phyloP scores from a whole-genome alignment of 2,113 vertebrate species.

The Neolamprologus toae region DNA sequence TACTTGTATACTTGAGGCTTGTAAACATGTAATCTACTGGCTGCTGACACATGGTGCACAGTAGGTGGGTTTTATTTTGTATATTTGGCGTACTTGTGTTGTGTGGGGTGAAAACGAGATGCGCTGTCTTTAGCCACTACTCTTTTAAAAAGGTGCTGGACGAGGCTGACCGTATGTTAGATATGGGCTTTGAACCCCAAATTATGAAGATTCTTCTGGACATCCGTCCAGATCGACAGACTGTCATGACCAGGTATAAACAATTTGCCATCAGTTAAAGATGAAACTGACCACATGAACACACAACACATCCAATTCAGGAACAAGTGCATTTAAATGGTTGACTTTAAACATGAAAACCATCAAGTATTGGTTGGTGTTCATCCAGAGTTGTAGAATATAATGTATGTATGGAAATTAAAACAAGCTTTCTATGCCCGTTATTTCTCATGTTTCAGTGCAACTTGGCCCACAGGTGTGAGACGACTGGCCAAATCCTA shows the following conservation, averaged over 20 bases:
- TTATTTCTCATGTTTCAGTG: slow-evolving; percentile 64
- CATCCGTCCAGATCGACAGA: slow-evolving; percentile 90
- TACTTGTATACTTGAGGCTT: background rate
- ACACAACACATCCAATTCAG: background rate
- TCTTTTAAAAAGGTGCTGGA: slow-evolving; percentile 83
- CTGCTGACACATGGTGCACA: background rate
- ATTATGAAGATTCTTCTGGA: slow-evolving; percentile 98
- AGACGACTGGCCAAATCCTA: slow-evolving; percentile 87
- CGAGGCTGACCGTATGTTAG: slow-evolving; percentile 95
- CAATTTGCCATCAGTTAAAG: background rate
- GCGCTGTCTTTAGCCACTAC: background rate
- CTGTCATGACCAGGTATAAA: slow-evolving; percentile 89
- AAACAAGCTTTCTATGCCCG: background rate
- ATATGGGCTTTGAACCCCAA: slow-evolving; percentile 98
- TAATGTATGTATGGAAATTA: background rate
- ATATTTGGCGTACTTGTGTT: fast-evolving
- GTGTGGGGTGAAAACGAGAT: background rate
- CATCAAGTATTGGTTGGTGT: background rate
- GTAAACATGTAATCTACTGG: background rate
- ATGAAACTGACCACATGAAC: background rate
- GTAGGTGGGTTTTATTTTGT: background rate
- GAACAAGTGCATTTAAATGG: background rate
- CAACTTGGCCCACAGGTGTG: slow-evolving; percentile 91
- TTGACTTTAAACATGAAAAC: background rate
- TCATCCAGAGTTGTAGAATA: background rate